phyloP scores from a whole-genome alignment of 1,140 invertebrate genomes.

The Thaumetopoea pityocampa region DNA sequence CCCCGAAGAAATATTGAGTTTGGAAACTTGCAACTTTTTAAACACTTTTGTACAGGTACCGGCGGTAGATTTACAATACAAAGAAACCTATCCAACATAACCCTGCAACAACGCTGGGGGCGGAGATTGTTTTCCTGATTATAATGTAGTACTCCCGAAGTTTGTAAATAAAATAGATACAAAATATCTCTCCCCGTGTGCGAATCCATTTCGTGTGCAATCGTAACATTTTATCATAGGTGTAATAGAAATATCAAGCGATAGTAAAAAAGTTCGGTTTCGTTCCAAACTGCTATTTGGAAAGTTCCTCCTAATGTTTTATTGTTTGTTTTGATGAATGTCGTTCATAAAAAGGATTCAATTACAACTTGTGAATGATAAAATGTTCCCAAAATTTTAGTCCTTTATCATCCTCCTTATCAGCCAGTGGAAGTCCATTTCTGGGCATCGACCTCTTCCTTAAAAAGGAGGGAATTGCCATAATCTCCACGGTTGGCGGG shows the following conservation, averaged over 20 bases:
- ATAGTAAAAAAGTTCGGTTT: conserved; percentile 58
- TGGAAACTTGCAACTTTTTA: conserved; percentile 1
- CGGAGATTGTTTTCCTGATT: conserved; percentile 24
- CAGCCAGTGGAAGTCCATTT: no score
- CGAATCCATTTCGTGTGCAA: conserved; percentile 20
- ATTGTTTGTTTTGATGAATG: conserved; percentile 46
- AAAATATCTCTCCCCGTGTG: conserved; percentile 54
- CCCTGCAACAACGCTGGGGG: conserved; percentile 12
- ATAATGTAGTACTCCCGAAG: conserved; percentile 57
- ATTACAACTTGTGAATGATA: conserved; percentile 6
- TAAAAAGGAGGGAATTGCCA: no score
- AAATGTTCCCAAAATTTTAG: no score
- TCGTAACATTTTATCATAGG: conserved; percentile 70
- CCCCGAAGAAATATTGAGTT: conserved; percentile 19
- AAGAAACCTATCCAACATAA: no score
- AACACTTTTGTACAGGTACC: conserved; percentile 1
- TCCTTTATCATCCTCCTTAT: no score
- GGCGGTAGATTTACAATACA: no score
- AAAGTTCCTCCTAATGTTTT: conserved; percentile 46
- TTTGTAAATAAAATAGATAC: conserved; percentile 69
- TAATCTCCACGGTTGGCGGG: no score
- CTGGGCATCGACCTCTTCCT: no score
- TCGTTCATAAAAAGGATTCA: conserved; percentile 17
- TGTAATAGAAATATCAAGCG: conserved; percentile 53
- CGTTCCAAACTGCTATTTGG: conserved; percentile 39